A percentile compares a stretch with the other conserved stretches of the same genome.
These are phyloP conservation scores for Saccostrea echinata DNA, from an alignment of 1,140 invertebrate genomes.

Conservation along the genomic window DNA sequence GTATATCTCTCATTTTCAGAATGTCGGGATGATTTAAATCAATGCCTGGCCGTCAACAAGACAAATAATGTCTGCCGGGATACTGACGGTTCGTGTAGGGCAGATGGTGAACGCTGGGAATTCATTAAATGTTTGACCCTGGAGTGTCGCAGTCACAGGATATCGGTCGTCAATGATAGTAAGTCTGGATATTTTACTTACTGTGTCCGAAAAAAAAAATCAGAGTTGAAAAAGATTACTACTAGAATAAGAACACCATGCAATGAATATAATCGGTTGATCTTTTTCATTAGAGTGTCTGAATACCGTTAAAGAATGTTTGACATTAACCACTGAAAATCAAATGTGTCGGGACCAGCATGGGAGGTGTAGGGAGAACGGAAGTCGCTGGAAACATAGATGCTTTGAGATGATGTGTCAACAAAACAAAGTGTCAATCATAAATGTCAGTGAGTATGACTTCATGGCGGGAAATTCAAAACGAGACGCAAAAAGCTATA, in stretches of 20 bases:
- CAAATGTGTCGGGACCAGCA: conserved; percentile 9
- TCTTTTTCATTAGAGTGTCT: neutral
- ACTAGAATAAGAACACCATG: too few relatives aligned
- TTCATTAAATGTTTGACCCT: neutral
- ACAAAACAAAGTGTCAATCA: neutral
- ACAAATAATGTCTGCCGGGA: neutral
- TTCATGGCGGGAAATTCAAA: neutral
- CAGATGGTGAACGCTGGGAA: neutral
- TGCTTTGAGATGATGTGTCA: neutral
- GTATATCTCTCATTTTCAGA: neutral
- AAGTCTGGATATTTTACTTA: neutral
- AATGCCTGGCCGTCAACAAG: neutral
- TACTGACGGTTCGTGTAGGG: neutral
- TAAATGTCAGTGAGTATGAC: neutral
- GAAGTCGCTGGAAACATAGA: neutral
- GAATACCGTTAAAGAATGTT: neutral
- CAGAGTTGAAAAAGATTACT: too few relatives aligned
- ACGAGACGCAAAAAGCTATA: too few relatives aligned
- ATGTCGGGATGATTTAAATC: neutral
- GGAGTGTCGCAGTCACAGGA: neutral
- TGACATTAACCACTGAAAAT: neutral
- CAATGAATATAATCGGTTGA: neutral
- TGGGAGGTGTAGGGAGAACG: neutral
- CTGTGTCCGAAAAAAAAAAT: too few relatives aligned
- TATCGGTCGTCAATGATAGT: neutral